Conservation (phyloP, 2,797 vertebrate species). For the Lophius americanus region DNA sequence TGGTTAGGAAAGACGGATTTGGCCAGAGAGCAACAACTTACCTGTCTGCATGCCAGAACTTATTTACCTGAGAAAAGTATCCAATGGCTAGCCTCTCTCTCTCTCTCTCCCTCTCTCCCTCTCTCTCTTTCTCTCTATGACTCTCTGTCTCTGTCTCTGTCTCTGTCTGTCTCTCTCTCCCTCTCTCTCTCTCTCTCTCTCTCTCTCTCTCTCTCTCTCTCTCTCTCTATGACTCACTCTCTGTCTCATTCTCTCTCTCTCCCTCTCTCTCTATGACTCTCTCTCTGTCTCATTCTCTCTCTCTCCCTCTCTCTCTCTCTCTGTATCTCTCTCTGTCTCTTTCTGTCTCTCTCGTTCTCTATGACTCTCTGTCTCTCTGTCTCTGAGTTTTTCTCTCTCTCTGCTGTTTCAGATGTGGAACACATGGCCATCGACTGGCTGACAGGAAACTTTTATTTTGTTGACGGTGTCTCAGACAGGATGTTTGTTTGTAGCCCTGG, state of each 20-base stretch:
- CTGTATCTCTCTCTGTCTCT: too few relatives aligned
- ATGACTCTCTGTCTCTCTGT: slow-evolving; percentile 7
- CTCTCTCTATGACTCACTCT: slow-evolving; percentile 14
- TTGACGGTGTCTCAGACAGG: slow-evolving; percentile 86
- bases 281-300: background rate
- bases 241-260: slow-evolving; percentile 14
- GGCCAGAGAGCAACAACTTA: too few relatives aligned
- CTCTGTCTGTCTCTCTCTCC: background rate
- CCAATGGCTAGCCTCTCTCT: too few relatives aligned
- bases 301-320: background rate
- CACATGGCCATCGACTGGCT: slow-evolving; percentile 96
- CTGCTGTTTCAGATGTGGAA: slow-evolving; percentile 84
- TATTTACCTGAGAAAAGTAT: too few relatives aligned
- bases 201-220: background rate
- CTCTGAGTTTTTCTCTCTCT: background rate
- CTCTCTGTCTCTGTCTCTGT: too few relatives aligned
- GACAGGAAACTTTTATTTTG: slow-evolving; percentile 93
- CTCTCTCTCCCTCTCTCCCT: too few relatives aligned
- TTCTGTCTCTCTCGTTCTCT: background rate
- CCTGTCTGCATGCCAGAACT: too few relatives aligned
- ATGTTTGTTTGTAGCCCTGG: slow-evolving; percentile 89
- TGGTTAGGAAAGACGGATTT: too few relatives aligned
- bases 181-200: too few relatives aligned
- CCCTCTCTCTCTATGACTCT: slow-evolving; percentile 52
- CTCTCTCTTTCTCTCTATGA: too few relatives aligned